Conservation (phyloP, 2,113 vertebrate genomes). For the Tringa solitaria region DNA sequence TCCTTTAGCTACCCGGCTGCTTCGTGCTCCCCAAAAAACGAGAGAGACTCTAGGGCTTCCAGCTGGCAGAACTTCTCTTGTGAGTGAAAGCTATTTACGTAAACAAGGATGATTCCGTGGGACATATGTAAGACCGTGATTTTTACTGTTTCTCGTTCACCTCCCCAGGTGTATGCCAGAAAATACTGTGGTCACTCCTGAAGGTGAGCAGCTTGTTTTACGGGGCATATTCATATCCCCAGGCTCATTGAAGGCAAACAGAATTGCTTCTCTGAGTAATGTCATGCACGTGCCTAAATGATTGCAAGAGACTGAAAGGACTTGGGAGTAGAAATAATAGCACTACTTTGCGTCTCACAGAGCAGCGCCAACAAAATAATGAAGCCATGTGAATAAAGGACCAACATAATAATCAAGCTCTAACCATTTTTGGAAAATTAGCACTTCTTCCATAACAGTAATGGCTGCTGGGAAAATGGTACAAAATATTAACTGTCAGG, state of each 20-base stretch:
- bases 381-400: conserved; percentile 44
- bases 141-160: not conserved
- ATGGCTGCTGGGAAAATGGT: conserved; percentile 47
- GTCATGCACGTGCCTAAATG: not conserved
- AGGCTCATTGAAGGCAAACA: not conserved
- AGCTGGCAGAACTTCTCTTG: not conserved
- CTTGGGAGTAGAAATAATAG: conserved; percentile 49
- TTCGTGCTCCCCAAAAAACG: not conserved
- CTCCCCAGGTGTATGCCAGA: not conserved
- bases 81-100: not conserved
- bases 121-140: rapidly evolving
- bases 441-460: conserved; percentile 27
- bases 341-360: conserved; percentile 32
- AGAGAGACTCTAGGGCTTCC: not conserved
- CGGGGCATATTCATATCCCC: not conserved
- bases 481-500: conserved; percentile 43
- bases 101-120: not conserved
- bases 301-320: conserved; percentile 42
- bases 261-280: conserved; percentile 26
- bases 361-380: conserved; percentile 37
- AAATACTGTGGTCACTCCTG: not conserved
- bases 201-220: not conserved
- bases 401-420: conserved; percentile 37
- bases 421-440: conserved; percentile 50
- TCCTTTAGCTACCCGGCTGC: not conserved